Base-by-base conservation (phyloP, 2,113 vertebrate genomes). In the Microtus ochrogaster region DNA sequence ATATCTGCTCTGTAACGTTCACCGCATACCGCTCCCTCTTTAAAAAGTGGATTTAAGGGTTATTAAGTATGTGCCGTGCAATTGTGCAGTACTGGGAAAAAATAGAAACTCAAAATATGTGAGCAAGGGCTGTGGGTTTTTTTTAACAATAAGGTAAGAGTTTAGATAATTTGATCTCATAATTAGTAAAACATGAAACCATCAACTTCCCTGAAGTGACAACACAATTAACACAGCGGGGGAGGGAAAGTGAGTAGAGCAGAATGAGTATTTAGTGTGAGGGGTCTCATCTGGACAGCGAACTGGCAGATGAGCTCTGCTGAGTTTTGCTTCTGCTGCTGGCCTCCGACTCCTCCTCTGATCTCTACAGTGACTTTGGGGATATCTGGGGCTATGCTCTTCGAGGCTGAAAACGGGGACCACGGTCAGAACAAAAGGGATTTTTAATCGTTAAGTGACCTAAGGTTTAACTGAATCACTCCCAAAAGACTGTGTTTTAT, bases 401-500 rank as follows among this genome's bases (percentile, higher is more conserved):
- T 87, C 0, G 16, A 90, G 41, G 83, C 68, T 88, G 93, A 77
- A 92, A 77, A 47, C 58, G 95, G 97, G 93, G 72, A 93, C 72
- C 47, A 44, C 73, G 44, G 82, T 84, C n/a, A 44, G 82, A 95
- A 77, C 66, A 92, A 96, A 94, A 95, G 96, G 96, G 65, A 88
- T 74, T 95, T 96, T 96, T 90, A 39, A 36, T 76, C 95, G 90
- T 63, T n/a, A 81, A 96, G 85, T 91, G 73, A 79, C 82, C 2
- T 94, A 58, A 94, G 82, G 28, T 93, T 78, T 96, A 93, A 97
- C 89, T 83, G 90, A 94, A 91, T 97, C 95, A 97, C 86, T 92
- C 95, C 97, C 96, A 97, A 97, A 97, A 96, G 97, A 95, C 78
- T 98, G 49, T 97, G 97, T 95, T 98, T 98, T 98, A 84, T 98